A percentile compares a stretch with the other conserved stretches of the same genome.
Evolutionary conservation across 1,140 invertebrate species (phyloP).

Genomic region (Aporrectodea caliginosa): DNA sequence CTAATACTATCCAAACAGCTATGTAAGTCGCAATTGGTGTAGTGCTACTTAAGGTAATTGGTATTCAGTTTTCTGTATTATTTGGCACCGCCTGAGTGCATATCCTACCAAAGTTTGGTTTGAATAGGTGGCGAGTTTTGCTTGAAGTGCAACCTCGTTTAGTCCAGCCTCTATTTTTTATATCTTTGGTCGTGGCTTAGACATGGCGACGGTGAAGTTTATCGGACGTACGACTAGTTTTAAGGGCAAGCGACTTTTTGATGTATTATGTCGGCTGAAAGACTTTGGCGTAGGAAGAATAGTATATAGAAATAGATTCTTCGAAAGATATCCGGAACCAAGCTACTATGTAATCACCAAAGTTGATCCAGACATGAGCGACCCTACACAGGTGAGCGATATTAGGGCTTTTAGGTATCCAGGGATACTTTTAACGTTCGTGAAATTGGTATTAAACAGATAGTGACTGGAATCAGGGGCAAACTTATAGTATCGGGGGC

Average conservation of each 20-base stretch:
- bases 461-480: no score
- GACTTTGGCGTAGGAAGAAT: constrained; percentile 43
- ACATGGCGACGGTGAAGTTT: constrained; percentile 16
- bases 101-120: no score
- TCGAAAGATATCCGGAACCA: constrained; percentile 40
- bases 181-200: no score
- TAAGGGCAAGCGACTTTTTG: constrained; percentile 42
- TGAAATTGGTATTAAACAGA: background rate
- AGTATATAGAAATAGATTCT: constrained; percentile 37
- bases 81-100: no score
- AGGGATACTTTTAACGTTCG: background rate
- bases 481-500: no score
- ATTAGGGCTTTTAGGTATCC: background rate
- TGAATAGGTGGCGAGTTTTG: no score
- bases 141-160: no score
- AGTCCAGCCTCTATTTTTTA: no score
- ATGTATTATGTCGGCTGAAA: constrained; percentile 41
- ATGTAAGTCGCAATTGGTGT: no score
- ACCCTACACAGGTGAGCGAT: constrained; percentile 27
- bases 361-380: constrained; percentile 40
- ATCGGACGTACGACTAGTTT: constrained; percentile 38
- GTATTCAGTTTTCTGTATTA: no score
- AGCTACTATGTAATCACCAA: constrained; percentile 41
- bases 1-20: no score
- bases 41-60: no score